These are phyloP conservation scores for Brachyhypopomus gauderio DNA, from an alignment of 2,113 vertebrate species.

Conservation along the genomic window DNA sequence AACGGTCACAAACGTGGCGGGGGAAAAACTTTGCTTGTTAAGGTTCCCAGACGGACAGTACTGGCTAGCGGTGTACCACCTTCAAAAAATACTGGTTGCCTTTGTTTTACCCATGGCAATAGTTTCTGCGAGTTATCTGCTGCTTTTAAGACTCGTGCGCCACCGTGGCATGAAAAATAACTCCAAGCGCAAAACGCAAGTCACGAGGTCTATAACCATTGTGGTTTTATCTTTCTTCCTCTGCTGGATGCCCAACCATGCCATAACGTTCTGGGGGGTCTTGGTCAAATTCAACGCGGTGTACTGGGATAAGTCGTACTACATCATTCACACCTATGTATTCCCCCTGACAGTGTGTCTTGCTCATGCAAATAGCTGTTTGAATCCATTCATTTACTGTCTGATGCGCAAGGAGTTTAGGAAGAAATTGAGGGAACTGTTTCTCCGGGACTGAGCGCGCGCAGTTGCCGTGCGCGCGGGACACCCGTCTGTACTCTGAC, in stretches of 20 bases:
- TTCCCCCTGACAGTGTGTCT: constrained; percentile 78
- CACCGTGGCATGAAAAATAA: constrained; percentile 67
- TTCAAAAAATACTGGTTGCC: constrained; percentile 71
- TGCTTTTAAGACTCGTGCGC: constrained; percentile 71
- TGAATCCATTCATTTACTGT: constrained; percentile 80
- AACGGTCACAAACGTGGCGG: constrained; percentile 66
- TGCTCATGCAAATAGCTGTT: constrained; percentile 79
- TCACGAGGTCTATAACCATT: constrained; percentile 68
- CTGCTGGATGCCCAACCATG: constrained; percentile 74
- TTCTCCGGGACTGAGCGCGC: constrained; percentile 56
- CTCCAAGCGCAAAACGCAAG: constrained; percentile 62
- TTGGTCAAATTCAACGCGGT: constrained; percentile 76
- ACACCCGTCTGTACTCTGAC: too few relatives aligned
- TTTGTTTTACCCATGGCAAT: constrained; percentile 73
- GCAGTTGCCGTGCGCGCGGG: not conserved
- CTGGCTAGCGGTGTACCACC: constrained; percentile 71
- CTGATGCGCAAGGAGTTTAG: constrained; percentile 76
- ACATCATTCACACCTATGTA: constrained; percentile 75
- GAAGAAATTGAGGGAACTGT: constrained; percentile 64
- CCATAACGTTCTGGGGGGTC: constrained; percentile 79
- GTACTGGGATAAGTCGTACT: constrained; percentile 73
- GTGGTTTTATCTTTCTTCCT: constrained; percentile 70
- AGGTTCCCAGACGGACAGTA: constrained; percentile 72
- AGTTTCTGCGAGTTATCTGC: constrained; percentile 71
- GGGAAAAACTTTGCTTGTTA: constrained; percentile 72